These are phyloP conservation scores for Parotocinclus haroldoi DNA, from an alignment of 2,797 vertebrate genomes.

Conservation along the genomic window DNA sequence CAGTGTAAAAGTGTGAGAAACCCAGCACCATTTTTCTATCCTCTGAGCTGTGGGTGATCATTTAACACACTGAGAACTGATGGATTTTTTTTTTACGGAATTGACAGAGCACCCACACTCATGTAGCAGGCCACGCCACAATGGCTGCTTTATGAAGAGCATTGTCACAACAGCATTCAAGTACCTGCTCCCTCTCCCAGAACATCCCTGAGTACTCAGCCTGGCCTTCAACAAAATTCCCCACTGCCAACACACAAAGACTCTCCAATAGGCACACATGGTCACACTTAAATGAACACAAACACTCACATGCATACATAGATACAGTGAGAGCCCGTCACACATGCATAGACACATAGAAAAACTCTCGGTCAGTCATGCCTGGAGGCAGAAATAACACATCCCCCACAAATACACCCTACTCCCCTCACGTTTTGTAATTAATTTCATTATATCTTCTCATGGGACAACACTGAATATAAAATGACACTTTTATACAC, in stretches of 20 bases:
- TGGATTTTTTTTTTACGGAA: constrained; percentile 71
- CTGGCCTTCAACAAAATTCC: constrained; percentile 26
- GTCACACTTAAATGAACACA: constrained; percentile 35
- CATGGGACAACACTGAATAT: no score
- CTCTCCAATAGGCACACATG: constrained; percentile 33
- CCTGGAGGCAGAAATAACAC: constrained; percentile 30
- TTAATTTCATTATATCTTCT: no score
- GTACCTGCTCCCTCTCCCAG: constrained; percentile 50
- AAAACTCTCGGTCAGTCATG: constrained; percentile 32
- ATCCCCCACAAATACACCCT: constrained; percentile 29
- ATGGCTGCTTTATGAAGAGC: constrained; percentile 50
- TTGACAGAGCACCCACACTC: constrained; percentile 64
- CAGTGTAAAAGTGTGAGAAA: constrained; percentile 19
- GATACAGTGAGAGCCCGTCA: constrained; percentile 23
- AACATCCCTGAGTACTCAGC: constrained; percentile 35
- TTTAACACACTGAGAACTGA: constrained; percentile 71
- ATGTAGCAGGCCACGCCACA: constrained; percentile 50
- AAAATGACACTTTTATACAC: no score
- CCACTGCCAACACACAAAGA: constrained; percentile 24
- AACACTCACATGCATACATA: constrained; percentile 30
- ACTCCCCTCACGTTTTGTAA: not conserved
- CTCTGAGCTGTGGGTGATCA: constrained; percentile 42
- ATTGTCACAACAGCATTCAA: constrained; percentile 65
- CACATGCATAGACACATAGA: constrained; percentile 38
- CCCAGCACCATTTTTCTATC: not conserved